phyloP scores from a whole-genome alignment of 35 echinoderm and acorn worm species.

The Heliocidaris erythrogramma region DNA sequence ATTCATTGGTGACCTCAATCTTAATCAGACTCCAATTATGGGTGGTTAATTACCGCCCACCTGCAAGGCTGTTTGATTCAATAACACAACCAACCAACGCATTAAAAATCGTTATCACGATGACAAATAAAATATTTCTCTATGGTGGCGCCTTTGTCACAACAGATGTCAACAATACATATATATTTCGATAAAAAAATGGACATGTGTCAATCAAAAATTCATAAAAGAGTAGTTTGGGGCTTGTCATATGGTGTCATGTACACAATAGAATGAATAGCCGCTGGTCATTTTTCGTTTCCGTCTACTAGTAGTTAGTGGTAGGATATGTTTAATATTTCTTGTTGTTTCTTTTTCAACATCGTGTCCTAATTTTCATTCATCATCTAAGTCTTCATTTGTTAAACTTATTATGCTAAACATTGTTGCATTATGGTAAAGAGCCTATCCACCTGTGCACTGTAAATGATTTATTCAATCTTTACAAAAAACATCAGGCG shows the following conservation, averaged over 20 bases:
- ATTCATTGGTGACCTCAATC: background rate
- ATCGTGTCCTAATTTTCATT: background rate
- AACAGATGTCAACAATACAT: background rate
- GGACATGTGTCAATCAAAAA: background rate
- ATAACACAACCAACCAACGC: background rate
- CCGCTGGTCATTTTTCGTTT: background rate
- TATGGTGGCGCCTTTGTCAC: background rate
- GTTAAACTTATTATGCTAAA: too few relatives aligned
- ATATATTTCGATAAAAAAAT: background rate
- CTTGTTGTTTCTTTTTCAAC: background rate
- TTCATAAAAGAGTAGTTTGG: too few relatives aligned
- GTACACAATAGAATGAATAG: too few relatives aligned
- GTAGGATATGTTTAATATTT: background rate
- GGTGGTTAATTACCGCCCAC: background rate
- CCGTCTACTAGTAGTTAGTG: background rate
- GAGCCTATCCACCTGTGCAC: too few relatives aligned
- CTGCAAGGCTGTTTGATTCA: background rate
- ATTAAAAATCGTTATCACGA: background rate
- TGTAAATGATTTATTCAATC: too few relatives aligned
- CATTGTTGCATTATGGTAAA: too few relatives aligned
- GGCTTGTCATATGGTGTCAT: too few relatives aligned
- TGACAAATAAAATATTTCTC: slow-evolving; percentile 4
- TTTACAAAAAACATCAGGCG: too few relatives aligned
- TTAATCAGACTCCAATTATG: background rate
- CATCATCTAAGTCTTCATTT: too few relatives aligned